These are phyloP conservation scores for Eublepharis macularius DNA, from an alignment of 2,113 vertebrate genomes.

Conservation along the genomic window DNA sequence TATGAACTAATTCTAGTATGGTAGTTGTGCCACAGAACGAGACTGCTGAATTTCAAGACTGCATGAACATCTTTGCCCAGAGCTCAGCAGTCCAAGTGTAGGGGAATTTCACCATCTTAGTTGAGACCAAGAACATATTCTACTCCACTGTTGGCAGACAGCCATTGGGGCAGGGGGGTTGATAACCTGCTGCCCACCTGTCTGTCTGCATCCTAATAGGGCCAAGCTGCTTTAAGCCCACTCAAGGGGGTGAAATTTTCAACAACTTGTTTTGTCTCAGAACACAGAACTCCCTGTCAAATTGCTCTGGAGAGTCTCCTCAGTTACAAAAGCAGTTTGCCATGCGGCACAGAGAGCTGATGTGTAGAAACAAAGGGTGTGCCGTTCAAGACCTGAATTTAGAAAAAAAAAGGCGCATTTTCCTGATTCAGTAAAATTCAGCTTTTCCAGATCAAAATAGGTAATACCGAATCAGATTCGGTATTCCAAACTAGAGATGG, in stretches of 20 bases:
- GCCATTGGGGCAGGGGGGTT: neutral
- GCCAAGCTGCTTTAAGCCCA: neutral
- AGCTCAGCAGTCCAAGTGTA: too few species aligned
- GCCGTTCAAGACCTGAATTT: too few species aligned
- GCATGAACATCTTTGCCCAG: too few species aligned
- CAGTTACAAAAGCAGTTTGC: neutral
- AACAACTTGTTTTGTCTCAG: neutral
- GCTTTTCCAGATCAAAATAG: too few species aligned
- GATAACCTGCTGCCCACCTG: neutral
- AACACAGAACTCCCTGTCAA: neutral
- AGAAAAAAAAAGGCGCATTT: too few species aligned
- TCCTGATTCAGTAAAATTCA: too few species aligned
- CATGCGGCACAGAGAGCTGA: neutral
- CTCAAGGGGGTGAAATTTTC: neutral
- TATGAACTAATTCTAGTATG: too few species aligned
- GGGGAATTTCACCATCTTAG: neutral
- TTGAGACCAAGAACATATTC: neutral
- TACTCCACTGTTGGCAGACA: neutral
- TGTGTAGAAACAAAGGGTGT: neutral
- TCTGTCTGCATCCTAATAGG: neutral
- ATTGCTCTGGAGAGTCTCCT: neutral
- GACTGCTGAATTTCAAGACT: too few species aligned
- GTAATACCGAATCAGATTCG: too few species aligned
- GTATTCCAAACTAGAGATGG: too few species aligned
- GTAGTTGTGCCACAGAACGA: too few species aligned